Percentiles rank a stretch among this genome's conserved stretches.
phyloP scores from a whole-genome alignment of 2,113 vertebrate species.

The Rousettus leschenaultii region DNA sequence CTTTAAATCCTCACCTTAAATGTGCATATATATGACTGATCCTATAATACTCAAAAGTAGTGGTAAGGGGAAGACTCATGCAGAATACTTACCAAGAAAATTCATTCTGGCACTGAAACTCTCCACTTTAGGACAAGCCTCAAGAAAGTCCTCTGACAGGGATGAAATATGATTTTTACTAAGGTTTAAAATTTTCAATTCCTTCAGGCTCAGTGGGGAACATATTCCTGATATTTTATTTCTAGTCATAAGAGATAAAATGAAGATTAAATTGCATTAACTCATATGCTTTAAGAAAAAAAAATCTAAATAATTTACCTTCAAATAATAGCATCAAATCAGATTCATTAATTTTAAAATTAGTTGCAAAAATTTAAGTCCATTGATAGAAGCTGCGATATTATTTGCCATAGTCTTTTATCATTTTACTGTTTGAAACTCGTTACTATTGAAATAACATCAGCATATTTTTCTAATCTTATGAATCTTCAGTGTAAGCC shows the following conservation, averaged over 20 bases:
- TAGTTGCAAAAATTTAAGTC: not conserved
- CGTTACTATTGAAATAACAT: not conserved
- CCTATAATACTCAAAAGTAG: not conserved
- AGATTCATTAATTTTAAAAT: not conserved
- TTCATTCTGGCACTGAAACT: constrained; percentile 89
- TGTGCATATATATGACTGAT: too few relatives aligned
- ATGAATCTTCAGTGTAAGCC: not conserved
- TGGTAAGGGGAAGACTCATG: not conserved
- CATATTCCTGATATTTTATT: constrained; percentile 88
- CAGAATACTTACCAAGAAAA: constrained; percentile 86
- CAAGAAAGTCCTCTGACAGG: constrained; percentile 84
- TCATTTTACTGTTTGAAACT: not conserved
- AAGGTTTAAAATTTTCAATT: constrained; percentile 91
- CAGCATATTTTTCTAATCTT: not conserved
- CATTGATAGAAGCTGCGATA: not conserved
- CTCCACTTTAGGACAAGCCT: constrained; percentile 90
- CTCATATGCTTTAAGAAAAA: constrained; percentile 11
- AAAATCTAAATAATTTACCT: not conserved
- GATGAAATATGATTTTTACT: constrained; percentile 89
- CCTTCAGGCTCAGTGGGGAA: constrained; percentile 83
- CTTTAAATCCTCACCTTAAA: not conserved
- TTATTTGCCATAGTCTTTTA: not conserved
- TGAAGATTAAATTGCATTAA: not conserved
- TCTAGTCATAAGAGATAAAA: constrained; percentile 76
- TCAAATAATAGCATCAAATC: not conserved